Base-by-base conservation (phyloP, 2,113 vertebrate genomes). In the Lampris megalopsis region DNA sequence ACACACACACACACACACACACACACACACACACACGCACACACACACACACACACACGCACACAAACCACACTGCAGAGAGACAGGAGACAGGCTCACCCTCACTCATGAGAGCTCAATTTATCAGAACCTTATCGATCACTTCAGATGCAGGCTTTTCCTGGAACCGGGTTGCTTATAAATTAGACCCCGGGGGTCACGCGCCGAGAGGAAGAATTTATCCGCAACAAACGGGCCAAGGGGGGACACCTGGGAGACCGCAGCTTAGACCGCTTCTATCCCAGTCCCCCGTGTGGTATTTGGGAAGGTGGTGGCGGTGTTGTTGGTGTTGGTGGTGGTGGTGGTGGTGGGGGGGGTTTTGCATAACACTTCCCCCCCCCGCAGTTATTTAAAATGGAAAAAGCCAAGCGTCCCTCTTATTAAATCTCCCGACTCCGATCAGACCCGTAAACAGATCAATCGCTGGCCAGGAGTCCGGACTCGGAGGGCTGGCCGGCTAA, bases 101-200 rank as follows among this genome's bases (percentile, higher is more conserved):
- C 69, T 77, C 47, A 69, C 77, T 82, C 67, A 82, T 73, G 43
- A 84, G 73, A 85, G 73, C 65, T 75, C 75, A 68, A 89, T 88
- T 86, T 72, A 79, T 85, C 71, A 9, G 64, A 76, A 52, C 43
- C 72, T 71, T 73, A 85, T 63, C 82, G 79, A 84, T 86, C 54
- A 76, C 71, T 88, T 73, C 63, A 83, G 82, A 73, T 11, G 41
- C 38, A 47, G 52, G 45, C 62, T 78, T 79, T 88, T 77, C 84
- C 73, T 83, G 81, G 75, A 88, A 75, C 35, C 58, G 65, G 59
- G 37, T 73, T 48, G 80, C 65, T 72, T 48, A 56, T 67, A 78
- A 73, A 87, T 81, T 71, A 64, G 53, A 13, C 52, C 72, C 40
- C n/a, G 63, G 24, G 64, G 49, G 82, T 88, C 83, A 83, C 11